These are phyloP conservation scores for Ranitomeya imitator DNA, from an alignment of 2,113 vertebrate species.

Conservation along the genomic window DNA sequence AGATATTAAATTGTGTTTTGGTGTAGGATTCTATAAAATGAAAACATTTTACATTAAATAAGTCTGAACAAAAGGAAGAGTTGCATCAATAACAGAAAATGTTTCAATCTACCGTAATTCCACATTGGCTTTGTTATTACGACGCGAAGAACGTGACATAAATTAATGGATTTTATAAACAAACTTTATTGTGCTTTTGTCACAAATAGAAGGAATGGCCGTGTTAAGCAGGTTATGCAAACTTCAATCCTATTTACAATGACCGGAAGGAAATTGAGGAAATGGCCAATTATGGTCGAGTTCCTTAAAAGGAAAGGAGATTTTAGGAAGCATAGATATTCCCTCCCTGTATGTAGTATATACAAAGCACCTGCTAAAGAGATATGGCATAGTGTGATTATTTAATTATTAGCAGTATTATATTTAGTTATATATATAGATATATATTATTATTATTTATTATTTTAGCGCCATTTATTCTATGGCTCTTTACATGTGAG, in stretches of 20 bases:
- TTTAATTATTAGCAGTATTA: background rate
- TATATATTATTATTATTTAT: no score
- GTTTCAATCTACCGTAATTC: background rate
- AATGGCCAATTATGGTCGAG: slow-evolving; percentile 37
- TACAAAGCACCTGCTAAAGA: background rate
- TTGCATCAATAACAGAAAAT: background rate
- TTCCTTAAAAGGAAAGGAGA: slow-evolving; percentile 23
- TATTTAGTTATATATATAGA: no score
- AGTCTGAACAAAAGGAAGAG: background rate
- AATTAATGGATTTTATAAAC: slow-evolving; percentile 28
- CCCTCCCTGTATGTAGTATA: background rate
- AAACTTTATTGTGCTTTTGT: background rate
- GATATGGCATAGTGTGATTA: background rate
- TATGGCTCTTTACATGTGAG: no score
- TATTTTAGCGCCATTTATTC: no score
- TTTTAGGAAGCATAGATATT: background rate
- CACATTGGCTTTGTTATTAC: background rate
- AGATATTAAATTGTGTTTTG: background rate
- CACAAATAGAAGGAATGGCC: slow-evolving; percentile 17
- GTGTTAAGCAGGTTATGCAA: background rate
- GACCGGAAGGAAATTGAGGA: slow-evolving; percentile 49
- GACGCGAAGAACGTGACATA: background rate
- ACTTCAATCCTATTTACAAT: slow-evolving; percentile 17
- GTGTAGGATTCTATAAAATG: background rate
- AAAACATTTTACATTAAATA: background rate